These are phyloP conservation scores for Cherax quadricarinatus DNA, from an alignment of 1,140 invertebrate genomes.

Conservation along the genomic window DNA sequence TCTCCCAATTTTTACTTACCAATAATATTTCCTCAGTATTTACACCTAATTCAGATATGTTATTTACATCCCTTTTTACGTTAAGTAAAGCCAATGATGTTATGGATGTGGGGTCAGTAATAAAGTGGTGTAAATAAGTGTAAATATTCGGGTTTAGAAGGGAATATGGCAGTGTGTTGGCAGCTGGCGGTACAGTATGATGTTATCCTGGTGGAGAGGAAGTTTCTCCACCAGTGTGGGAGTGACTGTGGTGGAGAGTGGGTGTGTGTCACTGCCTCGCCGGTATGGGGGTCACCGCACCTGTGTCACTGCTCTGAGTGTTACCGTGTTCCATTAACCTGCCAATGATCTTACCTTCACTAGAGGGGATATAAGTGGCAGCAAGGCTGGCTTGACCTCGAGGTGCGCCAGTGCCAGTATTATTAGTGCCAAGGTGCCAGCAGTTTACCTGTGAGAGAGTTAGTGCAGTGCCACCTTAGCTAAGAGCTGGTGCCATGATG, in stretches of 20 bases:
- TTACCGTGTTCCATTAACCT: slow-evolving; percentile 4
- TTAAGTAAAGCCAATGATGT: neutral
- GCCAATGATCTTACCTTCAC: neutral
- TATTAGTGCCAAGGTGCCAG: neutral
- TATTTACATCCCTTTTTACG: neutral
- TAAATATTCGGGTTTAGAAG: neutral
- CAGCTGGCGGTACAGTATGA: neutral
- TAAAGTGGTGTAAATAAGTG: neutral
- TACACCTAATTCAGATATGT: neutral
- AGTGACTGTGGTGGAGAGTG: neutral
- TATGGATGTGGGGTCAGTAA: neutral
- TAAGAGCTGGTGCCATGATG: neutral
- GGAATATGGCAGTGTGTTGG: neutral
- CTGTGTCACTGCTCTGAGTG: neutral
- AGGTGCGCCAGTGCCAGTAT: neutral
- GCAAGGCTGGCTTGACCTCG: neutral
- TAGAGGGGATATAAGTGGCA: neutral
- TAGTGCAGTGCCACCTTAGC: neutral
- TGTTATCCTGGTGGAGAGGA: neutral
- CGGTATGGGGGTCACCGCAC: neutral
- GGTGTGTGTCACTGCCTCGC: slow-evolving; percentile 6
- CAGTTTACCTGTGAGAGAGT: neutral
- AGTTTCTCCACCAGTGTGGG: neutral
- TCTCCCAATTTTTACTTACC: neutral
- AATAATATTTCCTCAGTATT: neutral